These are phyloP conservation scores for Mesodorylaimus sp. DNA, from an alignment of 2,888 invertebrate species.

Conservation along the genomic window DNA sequence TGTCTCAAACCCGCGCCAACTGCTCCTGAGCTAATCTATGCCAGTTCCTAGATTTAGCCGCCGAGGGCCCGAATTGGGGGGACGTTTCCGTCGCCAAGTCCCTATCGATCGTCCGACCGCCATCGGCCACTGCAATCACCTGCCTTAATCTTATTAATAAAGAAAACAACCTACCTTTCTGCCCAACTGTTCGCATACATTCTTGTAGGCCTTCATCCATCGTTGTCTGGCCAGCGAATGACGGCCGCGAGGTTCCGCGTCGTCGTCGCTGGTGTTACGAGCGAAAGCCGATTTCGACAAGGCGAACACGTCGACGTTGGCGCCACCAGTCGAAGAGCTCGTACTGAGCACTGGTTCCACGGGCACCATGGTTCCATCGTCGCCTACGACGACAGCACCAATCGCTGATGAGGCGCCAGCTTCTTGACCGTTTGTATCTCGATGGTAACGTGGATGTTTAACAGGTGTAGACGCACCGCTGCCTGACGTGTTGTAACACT, in stretches of 20 bases:
- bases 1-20: too few relatives aligned
- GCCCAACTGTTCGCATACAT: constrained; percentile 10
- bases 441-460: too few relatives aligned
- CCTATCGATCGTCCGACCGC: too few relatives aligned
- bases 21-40: too few relatives aligned
- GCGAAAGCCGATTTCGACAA: too few relatives aligned
- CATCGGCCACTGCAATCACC: too few relatives aligned
- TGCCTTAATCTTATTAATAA: too few relatives aligned
- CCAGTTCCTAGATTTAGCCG: not conserved
- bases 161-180: constrained; percentile 6
- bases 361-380: not conserved
- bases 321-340: not conserved
- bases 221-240: constrained; percentile 2
- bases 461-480: not conserved
- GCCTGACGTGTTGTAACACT: not conserved
- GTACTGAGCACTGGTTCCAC: not conserved
- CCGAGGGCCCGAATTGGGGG: not conserved
- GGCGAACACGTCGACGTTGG: not conserved
- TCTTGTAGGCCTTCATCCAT: constrained; percentile 10
- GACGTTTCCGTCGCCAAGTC: too few relatives aligned
- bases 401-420: too few relatives aligned
- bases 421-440: too few relatives aligned
- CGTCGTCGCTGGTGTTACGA: not conserved
- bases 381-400: not conserved
- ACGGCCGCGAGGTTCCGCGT: not conserved